A percentile compares a stretch with the other conserved stretches of the same genome.
Evolutionary conservation across 2,797 vertebrate genomes (phyloP).

Genomic region (Esox masquinongy): DNA sequence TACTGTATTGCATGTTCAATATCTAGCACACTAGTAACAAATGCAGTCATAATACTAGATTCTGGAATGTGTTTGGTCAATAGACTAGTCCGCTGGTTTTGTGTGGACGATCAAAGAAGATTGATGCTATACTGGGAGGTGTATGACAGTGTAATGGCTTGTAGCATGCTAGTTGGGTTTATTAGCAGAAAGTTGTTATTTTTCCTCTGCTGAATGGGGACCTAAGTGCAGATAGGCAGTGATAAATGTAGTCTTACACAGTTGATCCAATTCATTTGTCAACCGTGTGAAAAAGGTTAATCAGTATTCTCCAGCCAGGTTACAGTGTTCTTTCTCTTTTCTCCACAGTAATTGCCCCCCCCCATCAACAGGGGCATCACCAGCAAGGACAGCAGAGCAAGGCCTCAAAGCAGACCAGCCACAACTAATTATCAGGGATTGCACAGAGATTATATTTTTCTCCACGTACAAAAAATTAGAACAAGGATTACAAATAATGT

Average conservation of each 20-base stretch:
- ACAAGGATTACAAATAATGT: conserved; percentile 60
- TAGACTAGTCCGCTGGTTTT: conserved; percentile 19
- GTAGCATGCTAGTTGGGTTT: conserved; percentile 73
- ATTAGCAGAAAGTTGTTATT: conserved; percentile 70
- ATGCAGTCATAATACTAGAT: conserved; percentile 8
- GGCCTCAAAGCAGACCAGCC: conserved; percentile 55
- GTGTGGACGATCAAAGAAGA: conserved; percentile 50
- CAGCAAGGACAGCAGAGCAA: conserved; percentile 65
- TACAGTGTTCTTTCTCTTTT: conserved; percentile 35
- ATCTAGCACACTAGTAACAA: conserved; percentile 11
- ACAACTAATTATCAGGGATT: conserved; percentile 71
- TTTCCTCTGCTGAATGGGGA: conserved; percentile 53
- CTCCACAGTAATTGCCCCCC: conserved; percentile 65
- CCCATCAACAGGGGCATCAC: conserved; percentile 63
- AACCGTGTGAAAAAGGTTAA: conserved; percentile 74
- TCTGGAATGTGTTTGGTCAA: conserved; percentile 9
- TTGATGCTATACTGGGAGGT: conserved; percentile 70
- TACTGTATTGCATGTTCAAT: conserved; percentile 10
- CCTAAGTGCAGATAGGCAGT: conserved; percentile 44
- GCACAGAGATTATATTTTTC: conserved; percentile 66
- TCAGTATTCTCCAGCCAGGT: conserved; percentile 69
- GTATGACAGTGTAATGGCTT: conserved; percentile 75
- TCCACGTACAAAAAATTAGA: conserved; percentile 43
- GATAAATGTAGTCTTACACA: conserved; percentile 65
- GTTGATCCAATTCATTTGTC: conserved; percentile 77